Base-by-base conservation (phyloP, 2,797 vertebrate species). In the Ctenosaura bakeri region DNA sequence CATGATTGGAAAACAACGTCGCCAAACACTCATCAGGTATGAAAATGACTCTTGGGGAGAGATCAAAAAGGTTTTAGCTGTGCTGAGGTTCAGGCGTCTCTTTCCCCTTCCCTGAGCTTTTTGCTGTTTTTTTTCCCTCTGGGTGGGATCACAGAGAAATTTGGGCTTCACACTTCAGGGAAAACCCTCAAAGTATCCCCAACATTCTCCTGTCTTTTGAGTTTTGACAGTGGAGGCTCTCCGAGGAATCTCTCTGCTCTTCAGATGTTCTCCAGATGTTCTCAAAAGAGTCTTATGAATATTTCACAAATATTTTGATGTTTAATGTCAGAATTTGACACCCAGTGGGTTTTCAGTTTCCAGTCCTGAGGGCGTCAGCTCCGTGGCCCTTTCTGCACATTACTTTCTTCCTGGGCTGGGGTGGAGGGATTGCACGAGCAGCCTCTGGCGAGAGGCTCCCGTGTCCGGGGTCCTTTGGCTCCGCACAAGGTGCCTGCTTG, bases 1-100 rank as follows among this genome's bases (percentile, higher is more conserved):
- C 26, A 64, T 66, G 89, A 76, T 83, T 64, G 46, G 69, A 42
- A 89, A 87, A 66, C 69, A 83, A 76, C 69, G 76, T 83, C 20
- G 3, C 5, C 1, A 69, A 6, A 12, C 20, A 4, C 42, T 64
- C 79, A 76, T 64, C 78, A 50, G 69, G 32, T 52, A 87, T 76
- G 85, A 24, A 83, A 83, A 83, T 50, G 64, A 64, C 86, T 64
- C 29, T 52, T 2, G 66, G 46, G 69, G 3, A 26, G 73, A 82
- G 85, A 82, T 64, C 69, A 83, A 42, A 86, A 42, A 77, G 59
- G n/a, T 20, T 64, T 73, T 1, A 18, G 59, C 71, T 38, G 42
- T 46, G 64, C 24, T 26, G 76, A 35, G 10, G 26, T 6, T 24
- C 76, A 56, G 64, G 2, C 22, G 20, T 7, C 3, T 10, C 66